These are phyloP conservation scores for Habroteleia sp. DNA, from an alignment of 2,888 invertebrate genomes.

Conservation along the genomic window DNA sequence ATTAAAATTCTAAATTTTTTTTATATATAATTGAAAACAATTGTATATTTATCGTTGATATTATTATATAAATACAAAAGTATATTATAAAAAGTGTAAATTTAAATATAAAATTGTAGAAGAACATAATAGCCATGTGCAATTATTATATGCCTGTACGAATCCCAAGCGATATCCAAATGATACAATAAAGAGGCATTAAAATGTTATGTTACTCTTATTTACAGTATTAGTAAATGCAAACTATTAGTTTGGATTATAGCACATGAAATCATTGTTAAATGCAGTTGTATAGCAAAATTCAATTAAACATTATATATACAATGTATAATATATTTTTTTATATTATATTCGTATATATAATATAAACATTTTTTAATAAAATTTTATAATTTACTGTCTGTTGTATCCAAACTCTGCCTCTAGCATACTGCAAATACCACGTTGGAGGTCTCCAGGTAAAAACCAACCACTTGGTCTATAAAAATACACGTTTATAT, in stretches of 20 bases:
- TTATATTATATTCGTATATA: too few relatives aligned
- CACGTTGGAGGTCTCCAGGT: conserved; percentile 46
- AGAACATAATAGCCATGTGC: background rate
- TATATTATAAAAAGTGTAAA: conserved; percentile 12
- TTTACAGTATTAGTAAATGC: conserved; percentile 47
- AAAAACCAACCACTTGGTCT: conserved; percentile 55
- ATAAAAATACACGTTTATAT: conserved; percentile 21
- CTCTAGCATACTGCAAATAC: conserved; percentile 47
- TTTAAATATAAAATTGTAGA: background rate
- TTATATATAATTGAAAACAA: too few relatives aligned
- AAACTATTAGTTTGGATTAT: conserved; percentile 35
- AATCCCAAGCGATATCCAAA: conserved; percentile 12
- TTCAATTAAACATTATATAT: too few relatives aligned
- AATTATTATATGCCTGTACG: background rate
- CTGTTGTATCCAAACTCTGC: conserved; percentile 49
- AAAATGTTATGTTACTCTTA: conserved; percentile 8
- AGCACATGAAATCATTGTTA: conserved; percentile 14
- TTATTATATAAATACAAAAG: background rate
- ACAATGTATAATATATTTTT: too few relatives aligned
- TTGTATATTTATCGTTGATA: too few relatives aligned
- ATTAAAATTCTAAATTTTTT: too few relatives aligned
- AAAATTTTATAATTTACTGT: conserved; percentile 39
- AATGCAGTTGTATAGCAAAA: background rate
- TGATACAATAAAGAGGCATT: conserved; percentile 31
- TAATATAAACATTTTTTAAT: too few relatives aligned